A percentile compares a stretch with the other conserved stretches of the same genome.
These are phyloP conservation scores for Cenopis cana DNA, from an alignment of 2,888 invertebrate species.

Conservation along the genomic window DNA sequence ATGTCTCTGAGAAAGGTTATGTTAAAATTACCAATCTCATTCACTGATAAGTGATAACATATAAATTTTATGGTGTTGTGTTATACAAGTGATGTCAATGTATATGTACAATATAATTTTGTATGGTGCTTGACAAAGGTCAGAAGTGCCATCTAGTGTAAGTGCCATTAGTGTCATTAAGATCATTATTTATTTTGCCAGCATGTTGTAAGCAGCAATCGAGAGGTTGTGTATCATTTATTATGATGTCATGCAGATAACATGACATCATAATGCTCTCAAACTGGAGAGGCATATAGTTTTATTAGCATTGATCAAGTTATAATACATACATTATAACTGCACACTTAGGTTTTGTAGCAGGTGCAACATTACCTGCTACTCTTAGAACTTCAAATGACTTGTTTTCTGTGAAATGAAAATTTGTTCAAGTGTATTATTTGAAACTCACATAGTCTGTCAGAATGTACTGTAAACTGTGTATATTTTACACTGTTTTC, in stretches of 20 bases:
- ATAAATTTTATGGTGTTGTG: neutral
- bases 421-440: neutral
- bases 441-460: conserved; percentile 1
- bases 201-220: too few relatives aligned
- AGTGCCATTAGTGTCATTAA: neutral
- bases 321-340: neutral
- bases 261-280: too few relatives aligned
- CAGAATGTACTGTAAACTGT: conserved; percentile 16
- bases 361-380: neutral
- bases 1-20: neutral
- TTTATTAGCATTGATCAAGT: neutral
- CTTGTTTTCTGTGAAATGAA: neutral
- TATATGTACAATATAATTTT: too few relatives aligned
- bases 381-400: neutral
- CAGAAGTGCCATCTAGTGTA: neutral
- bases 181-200: neutral
- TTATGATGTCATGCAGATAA: neutral
- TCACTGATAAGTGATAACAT: too few relatives aligned
- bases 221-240: too few relatives aligned
- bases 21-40: too few relatives aligned
- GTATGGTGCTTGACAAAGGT: neutral
- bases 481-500: conserved; percentile 11
- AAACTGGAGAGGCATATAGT: neutral
- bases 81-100: neutral
- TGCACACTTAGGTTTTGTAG: neutral